Conservation (phyloP, 2,113 vertebrate genomes). For the Eclectus roratus region DNA sequence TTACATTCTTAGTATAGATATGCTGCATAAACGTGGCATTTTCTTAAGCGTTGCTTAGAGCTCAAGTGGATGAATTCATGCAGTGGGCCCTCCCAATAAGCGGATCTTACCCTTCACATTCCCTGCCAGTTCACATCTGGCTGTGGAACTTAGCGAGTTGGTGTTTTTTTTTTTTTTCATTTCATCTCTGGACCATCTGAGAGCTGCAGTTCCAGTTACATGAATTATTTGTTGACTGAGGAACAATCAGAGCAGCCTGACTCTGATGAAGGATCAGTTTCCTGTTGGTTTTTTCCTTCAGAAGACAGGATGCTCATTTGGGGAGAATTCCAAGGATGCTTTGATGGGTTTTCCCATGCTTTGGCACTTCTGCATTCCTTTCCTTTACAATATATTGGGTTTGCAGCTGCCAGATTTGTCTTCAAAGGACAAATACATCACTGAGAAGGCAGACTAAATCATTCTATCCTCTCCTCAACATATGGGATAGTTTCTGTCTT, state of each 20-base stretch:
- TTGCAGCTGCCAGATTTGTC: not conserved
- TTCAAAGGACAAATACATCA: not conserved
- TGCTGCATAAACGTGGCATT: not conserved
- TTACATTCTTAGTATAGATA: not conserved
- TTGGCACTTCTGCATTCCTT: not conserved
- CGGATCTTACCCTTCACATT: not conserved
- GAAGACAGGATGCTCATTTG: not conserved
- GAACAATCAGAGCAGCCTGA: not conserved
- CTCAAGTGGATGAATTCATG: not conserved
- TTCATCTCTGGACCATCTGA: not conserved
- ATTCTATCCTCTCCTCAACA: not conserved
- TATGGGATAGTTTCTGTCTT: not conserved
- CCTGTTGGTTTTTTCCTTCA: not conserved
- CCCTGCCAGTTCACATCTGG: not conserved
- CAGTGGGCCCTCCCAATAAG: accelerated
- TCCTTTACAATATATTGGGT: accelerated
- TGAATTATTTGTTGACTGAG: not conserved
- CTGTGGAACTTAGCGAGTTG: not conserved
- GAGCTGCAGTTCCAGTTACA: not conserved
- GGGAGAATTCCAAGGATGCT: accelerated
- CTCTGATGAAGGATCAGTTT: not conserved
- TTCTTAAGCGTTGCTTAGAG: not conserved
- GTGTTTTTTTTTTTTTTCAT: not conserved
- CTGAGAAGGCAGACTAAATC: not conserved
- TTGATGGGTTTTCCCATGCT: accelerated